Conservation (phyloP, 2,113 vertebrate species). For the Podarcis raffonei region DNA sequence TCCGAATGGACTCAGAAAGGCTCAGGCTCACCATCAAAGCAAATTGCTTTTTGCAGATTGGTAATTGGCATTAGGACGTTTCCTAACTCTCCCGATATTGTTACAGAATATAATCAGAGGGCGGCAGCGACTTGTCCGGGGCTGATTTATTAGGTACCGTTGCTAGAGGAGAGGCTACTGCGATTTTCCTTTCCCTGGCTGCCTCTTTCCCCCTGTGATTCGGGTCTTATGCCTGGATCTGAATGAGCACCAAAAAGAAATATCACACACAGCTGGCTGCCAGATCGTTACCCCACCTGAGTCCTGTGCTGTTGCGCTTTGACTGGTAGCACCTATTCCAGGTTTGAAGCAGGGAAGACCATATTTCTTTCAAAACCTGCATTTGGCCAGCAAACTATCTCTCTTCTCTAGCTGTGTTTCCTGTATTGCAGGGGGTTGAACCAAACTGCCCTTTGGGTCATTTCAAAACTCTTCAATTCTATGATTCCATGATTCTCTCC, state of each 20-base stretch:
- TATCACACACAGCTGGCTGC: not conserved
- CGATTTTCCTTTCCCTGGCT: not conserved
- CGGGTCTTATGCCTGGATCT: not conserved
- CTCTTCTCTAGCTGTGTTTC: too few relatives aligned
- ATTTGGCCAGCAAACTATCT: too few relatives aligned
- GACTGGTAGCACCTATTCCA: too few relatives aligned
- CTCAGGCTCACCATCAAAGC: not conserved
- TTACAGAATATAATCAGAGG: constrained; percentile 44
- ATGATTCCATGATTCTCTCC: too few relatives aligned
- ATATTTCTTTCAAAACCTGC: too few relatives aligned
- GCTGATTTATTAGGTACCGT: constrained; percentile 6
- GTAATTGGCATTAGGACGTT: constrained; percentile 26
- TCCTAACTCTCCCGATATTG: not conserved
- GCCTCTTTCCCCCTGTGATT: not conserved
- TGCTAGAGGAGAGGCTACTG: not conserved
- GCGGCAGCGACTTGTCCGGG: not conserved
- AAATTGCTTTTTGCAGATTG: constrained; percentile 28
- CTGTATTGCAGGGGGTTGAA: too few relatives aligned
- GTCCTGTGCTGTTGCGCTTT: not conserved
- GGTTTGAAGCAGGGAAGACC: too few relatives aligned
- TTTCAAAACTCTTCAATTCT: too few relatives aligned
- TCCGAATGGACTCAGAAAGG: not conserved
- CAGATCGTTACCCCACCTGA: not conserved
- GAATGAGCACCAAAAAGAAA: not conserved
- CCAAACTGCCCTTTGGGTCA: too few relatives aligned